These are phyloP conservation scores for Hippocampus mohnikei DNA, from an alignment of 2,113 vertebrate genomes.

Conservation along the genomic window DNA sequence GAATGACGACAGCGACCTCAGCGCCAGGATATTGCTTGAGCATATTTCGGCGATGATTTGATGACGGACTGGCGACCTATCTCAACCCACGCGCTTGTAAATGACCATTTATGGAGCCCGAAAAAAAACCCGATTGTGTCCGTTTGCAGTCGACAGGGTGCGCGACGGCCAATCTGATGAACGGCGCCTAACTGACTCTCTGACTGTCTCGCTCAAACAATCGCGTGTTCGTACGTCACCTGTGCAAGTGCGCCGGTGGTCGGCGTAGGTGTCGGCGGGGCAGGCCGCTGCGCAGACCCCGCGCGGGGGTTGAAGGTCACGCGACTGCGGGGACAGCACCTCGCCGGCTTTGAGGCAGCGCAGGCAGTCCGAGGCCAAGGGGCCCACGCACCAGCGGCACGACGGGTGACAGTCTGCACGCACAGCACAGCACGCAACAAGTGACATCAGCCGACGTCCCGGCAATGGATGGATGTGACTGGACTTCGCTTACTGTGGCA, in stretches of 20 bases:
- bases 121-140: too few species aligned
- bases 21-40: too few species aligned
- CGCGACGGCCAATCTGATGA: too few species aligned
- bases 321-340: conserved; percentile 65
- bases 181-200: too few species aligned
- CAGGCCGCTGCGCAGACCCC: conserved; percentile 79
- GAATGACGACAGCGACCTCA: too few species aligned
- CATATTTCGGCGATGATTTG: too few species aligned
- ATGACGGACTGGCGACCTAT: too few species aligned
- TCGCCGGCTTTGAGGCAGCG: conserved; percentile 73
- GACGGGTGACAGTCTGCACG: conserved; percentile 81
- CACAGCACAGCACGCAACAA: background rate
- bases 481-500: conserved; percentile 78
- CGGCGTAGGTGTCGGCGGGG: conserved; percentile 66
- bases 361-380: conserved; percentile 70
- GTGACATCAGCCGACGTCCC: background rate
- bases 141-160: too few species aligned
- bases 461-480: background rate
- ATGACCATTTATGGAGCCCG: too few species aligned
- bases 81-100: too few species aligned
- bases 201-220: too few species aligned
- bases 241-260: conserved; percentile 75
- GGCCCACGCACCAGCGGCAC: conserved; percentile 82
- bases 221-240: conserved; percentile 49
- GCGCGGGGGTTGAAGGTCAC: background rate